Evolutionary conservation across 30 jellyfish, hydroid and myxozoan genomes (phyloP).

Genomic region (Turritopsis dohrnii): DNA sequence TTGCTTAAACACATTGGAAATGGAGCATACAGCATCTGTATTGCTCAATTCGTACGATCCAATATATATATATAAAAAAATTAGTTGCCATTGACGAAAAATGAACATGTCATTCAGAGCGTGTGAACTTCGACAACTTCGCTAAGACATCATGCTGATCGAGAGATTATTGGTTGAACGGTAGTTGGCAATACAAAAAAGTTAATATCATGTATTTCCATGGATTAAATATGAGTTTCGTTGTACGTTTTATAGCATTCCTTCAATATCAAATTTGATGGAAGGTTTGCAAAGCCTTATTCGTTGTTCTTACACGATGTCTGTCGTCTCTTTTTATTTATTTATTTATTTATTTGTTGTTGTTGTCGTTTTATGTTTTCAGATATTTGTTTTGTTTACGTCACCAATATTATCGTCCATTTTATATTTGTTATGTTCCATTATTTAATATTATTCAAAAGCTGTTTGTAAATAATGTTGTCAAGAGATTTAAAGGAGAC

Average conservation of each 20-base stretch:
- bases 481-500: background rate
- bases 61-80: too few species aligned
- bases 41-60: background rate
- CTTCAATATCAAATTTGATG: background rate
- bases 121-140: background rate
- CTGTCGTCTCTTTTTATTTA: background rate
- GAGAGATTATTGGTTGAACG: background rate
- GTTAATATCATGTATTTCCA: background rate
- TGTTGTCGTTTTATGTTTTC: background rate
- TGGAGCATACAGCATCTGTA: background rate
- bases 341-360: too few species aligned
- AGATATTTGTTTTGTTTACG: background rate
- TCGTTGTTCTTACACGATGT: background rate
- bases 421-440: background rate
- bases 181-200: background rate
- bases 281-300: background rate
- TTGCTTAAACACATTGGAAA: background rate
- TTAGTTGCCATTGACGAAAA: background rate
- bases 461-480: background rate
- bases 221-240: background rate
- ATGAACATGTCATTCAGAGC: background rate
- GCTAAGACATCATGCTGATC: background rate
- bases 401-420: background rate
- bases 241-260: background rate
- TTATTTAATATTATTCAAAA: background rate